Base-by-base conservation (phyloP, 2,113 vertebrate genomes). In the Podocnemis expansa region DNA sequence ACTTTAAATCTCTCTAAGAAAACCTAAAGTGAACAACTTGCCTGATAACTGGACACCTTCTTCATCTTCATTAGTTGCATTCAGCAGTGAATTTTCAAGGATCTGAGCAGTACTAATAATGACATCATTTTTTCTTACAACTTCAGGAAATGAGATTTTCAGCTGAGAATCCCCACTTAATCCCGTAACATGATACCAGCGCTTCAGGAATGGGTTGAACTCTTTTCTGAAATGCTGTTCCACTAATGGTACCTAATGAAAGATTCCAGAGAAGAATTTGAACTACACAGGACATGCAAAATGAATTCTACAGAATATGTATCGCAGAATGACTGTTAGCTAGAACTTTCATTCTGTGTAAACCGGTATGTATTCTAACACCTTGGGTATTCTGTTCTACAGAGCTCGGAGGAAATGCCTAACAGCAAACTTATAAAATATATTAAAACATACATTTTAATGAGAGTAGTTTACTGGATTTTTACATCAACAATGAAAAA, bases 91-190 rank as follows among this genome's bases (percentile, higher is more conserved):
- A 97, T 99, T 99, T 97, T 99, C 99, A 89, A 99, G 98, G 73
- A 99, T 99, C 97, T 99, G 99, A 86, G 99, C 99, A n/a, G 99
- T 99, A 96, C 99, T 98, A 93, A 99, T 99, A 96, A 99, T 98
- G 92, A 99, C 98, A 93, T 99, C 98, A 89, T 98, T 96, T 27
- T 96, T 96, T 96, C 92, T 97, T 56, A 99, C 98, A n/a, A 98
- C 98, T 96, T 99, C 97, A 90, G 98, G 97, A 97, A 99, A 99
- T 75, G 99, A 99, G 97, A 99, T 99, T 98, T 99, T 99, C 93
- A 99, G 98, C 89, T 98, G 98, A 43, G 97, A 98, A 95, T 99
- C 98, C 90, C 99, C 99, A 84, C 99, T 99, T 97, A 99, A 98
- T 94, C 98, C 96, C 94, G 94, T 99, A 93, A 99, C 98, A 16